Conservation (phyloP, 2,113 vertebrate species). For the Carassius auratus region DNA sequence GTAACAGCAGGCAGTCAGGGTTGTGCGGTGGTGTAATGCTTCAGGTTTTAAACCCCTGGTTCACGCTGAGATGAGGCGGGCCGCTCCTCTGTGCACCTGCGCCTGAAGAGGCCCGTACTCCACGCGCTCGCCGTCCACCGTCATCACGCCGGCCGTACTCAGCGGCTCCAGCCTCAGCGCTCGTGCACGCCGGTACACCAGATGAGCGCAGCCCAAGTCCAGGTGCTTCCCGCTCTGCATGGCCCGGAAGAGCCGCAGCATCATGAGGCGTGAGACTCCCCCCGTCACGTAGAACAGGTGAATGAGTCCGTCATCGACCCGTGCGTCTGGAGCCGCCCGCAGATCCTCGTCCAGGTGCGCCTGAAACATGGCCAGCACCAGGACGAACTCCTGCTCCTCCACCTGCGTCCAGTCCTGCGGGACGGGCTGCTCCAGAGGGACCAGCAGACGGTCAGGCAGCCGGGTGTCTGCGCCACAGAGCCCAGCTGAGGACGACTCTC, state of each 20-base stretch:
- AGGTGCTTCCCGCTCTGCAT: slow-evolving; percentile 90
- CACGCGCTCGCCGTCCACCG: slow-evolving; percentile 87
- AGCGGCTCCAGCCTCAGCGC: slow-evolving; percentile 88
- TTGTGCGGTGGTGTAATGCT: neutral
- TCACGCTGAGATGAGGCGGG: slow-evolving; percentile 69
- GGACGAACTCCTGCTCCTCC: slow-evolving; percentile 85
- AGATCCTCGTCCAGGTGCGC: slow-evolving; percentile 88
- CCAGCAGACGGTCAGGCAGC: slow-evolving; percentile 78
- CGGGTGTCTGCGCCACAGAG: slow-evolving; percentile 64
- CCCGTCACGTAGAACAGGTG: slow-evolving; percentile 88
- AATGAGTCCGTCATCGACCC: slow-evolving; percentile 78
- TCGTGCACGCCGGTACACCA: slow-evolving; percentile 79
- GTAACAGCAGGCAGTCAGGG: neutral
- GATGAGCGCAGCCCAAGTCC: slow-evolving; percentile 78
- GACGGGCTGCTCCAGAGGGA: slow-evolving; percentile 81
- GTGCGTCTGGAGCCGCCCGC: slow-evolving; percentile 77
- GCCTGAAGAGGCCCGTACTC: slow-evolving; percentile 86
- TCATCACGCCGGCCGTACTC: slow-evolving; percentile 75
- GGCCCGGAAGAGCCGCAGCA: slow-evolving; percentile 88
- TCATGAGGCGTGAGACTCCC: slow-evolving; percentile 80
- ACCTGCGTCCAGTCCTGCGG: slow-evolving; percentile 86
- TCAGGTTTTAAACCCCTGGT: too few relatives aligned
- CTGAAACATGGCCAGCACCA: slow-evolving; percentile 86
- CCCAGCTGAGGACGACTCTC: rapidly evolving
- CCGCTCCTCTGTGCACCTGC: slow-evolving; percentile 81